Conservation (phyloP, 2,113 vertebrate species). For the Polyodon spathula region DNA sequence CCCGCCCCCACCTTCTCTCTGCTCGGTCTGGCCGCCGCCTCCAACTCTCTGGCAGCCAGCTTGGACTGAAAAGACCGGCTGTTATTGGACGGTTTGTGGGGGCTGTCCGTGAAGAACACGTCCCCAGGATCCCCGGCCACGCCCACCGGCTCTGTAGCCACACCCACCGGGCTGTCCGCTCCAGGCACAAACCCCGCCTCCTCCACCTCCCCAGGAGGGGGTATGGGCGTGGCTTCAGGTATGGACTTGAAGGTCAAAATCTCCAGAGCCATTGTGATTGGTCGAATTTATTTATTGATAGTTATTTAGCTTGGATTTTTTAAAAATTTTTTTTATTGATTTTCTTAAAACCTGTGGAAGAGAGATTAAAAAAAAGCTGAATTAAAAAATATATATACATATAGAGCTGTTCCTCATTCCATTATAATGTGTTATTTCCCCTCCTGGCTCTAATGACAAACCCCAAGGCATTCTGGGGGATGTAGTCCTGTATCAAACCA, state of each 20-base stretch:
- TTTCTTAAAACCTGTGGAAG: conserved; percentile 3
- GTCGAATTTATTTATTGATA: not conserved
- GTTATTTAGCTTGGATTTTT: no score
- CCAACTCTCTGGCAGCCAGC: conserved; percentile 52
- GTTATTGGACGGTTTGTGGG: conserved; percentile 26
- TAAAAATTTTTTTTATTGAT: no score
- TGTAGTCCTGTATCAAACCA: no score
- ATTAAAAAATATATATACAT: no score
- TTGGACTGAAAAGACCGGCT: conserved; percentile 56
- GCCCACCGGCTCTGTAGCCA: conserved; percentile 26
- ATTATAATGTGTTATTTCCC: no score
- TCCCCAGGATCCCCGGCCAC: conserved; percentile 51
- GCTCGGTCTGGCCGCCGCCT: conserved; percentile 33
- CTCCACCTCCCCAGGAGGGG: conserved; percentile 41
- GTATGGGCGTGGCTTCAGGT: conserved; percentile 32
- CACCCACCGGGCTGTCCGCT: conserved; percentile 29
- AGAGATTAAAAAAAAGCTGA: not conserved
- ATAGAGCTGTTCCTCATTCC: no score
- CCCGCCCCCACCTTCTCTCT: conserved; percentile 46
- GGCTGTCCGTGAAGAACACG: conserved; percentile 50
- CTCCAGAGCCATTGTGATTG: conserved; percentile 14
- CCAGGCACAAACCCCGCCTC: conserved; percentile 29
- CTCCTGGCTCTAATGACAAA: no score
- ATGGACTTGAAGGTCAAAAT: conserved; percentile 17
- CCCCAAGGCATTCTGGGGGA: no score